Percentiles rank a stretch among this genome's conserved stretches.
Conservation (phyloP, 2,797 vertebrate genomes). For the Phoxinus dragarum region DNA sequence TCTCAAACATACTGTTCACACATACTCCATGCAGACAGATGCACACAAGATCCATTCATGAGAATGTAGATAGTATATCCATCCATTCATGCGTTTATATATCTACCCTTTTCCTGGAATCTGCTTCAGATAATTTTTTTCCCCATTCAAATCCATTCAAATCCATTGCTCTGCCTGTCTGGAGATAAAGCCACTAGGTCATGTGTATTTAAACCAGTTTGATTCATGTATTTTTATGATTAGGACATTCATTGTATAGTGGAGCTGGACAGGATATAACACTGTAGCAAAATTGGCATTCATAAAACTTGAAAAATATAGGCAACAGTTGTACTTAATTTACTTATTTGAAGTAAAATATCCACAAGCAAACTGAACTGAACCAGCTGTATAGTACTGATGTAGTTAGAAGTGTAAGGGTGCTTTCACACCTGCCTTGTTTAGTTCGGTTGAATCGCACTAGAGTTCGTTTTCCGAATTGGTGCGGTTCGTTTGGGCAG, state of each 20-base stretch:
- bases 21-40: neutral
- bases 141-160: slow-evolving; percentile 51
- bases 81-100: neutral
- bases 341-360: neutral
- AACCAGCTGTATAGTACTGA: neutral
- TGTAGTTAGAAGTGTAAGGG: neutral
- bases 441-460: too few relatives aligned
- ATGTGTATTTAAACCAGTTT: slow-evolving; percentile 19
- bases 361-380: neutral
- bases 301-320: neutral
- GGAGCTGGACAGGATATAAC: neutral
- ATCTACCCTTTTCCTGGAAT: slow-evolving; percentile 9
- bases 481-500: too few relatives aligned
- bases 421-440: too few relatives aligned
- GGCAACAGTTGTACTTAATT: neutral
- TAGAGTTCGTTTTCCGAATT: too few relatives aligned
- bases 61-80: neutral
- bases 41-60: slow-evolving; percentile 1
- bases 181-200: neutral
- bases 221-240: slow-evolving; percentile 17
- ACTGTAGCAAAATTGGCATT: neutral
- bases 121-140: slow-evolving; percentile 22
- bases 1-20: neutral
- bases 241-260: neutral
- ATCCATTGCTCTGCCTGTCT: slow-evolving; percentile 9